Base-by-base conservation (phyloP, 2,113 vertebrate genomes). In the Platichthys stellatus region DNA sequence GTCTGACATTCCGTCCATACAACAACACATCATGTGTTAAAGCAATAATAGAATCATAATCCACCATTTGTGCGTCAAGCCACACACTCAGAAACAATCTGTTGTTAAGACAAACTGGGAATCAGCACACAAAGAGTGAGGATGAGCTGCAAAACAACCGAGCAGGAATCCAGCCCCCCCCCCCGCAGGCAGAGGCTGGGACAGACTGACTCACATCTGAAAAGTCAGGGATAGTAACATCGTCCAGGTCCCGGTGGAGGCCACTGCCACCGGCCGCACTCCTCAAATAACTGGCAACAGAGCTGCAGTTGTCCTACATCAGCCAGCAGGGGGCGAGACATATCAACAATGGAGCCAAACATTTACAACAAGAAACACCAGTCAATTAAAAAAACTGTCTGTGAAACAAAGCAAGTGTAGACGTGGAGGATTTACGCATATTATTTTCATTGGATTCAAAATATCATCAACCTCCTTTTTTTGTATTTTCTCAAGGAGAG, bases 171-270 rank as follows among this genome's bases (percentile, higher is more conserved):
- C 49, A 1, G n/a, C n/a, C n/a, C n/a, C n/a, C n/a, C n/a, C n/a
- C n/a, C n/a, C n/a, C n/a, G n/a, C n/a, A n/a, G n/a, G n/a, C n/a
- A n/a, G n/a, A n/a, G n/a, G n/a, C n/a, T n/a, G n/a, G n/a, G n/a
- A n/a, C n/a, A n/a, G n/a, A n/a, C n/a, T n/a, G 17, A 90, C 90
- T 89, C 83, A 90, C 89, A 5, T 92, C 86, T 12, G 91, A 24
- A 78, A 94, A 87, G 80, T 94, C 90, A 5, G 94, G 93, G 81
- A 94, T 93, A 38, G 91, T 90, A 11, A 94, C 69, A 57, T 92
- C 63, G 54, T 93, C 93, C 83, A 94, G 83, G 81, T 93, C 89
- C 51, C 83, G 83, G 49, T 79, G 72, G 45, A 93, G 83, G 43
- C 76, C 74, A 24, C 88, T 87, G 85, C 86, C 56, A 21, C 78